phyloP scores from a whole-genome alignment of 2,113 vertebrate genomes.

The Megaceryle maxima region DNA sequence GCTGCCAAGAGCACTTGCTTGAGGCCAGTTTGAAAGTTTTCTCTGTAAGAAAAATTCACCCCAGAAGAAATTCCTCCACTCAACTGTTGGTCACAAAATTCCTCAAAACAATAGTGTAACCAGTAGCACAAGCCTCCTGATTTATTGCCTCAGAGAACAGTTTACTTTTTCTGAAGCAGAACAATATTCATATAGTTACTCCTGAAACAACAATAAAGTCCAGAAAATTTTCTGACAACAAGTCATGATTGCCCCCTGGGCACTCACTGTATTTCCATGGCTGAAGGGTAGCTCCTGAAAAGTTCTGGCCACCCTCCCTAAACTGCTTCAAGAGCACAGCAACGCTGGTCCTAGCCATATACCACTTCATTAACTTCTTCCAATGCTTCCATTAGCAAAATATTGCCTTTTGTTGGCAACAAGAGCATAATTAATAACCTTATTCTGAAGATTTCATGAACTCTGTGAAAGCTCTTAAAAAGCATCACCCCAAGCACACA shows the following conservation, averaged over 20 bases:
- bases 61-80: background rate
- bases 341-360: rapidly evolving
- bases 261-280: background rate
- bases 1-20: background rate
- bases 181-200: rapidly evolving
- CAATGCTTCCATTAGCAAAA: rapidly evolving
- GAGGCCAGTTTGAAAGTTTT: background rate
- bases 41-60: rapidly evolving
- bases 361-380: background rate
- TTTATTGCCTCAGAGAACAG: background rate
- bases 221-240: background rate
- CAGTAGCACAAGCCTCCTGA: background rate
- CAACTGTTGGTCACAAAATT: background rate
- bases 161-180: background rate
- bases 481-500: rapidly evolving
- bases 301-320: no score
- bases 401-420: rapidly evolving
- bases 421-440: background rate
- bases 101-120: background rate
- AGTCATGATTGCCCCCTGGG: rapidly evolving
- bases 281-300: background rate
- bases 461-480: rapidly evolving
- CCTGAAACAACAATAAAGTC: rapidly evolving
- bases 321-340: background rate
- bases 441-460: rapidly evolving